Evolutionary conservation across 2,888 invertebrate genomes (phyloP).

Genomic region (Oligia strigilis): DNA sequence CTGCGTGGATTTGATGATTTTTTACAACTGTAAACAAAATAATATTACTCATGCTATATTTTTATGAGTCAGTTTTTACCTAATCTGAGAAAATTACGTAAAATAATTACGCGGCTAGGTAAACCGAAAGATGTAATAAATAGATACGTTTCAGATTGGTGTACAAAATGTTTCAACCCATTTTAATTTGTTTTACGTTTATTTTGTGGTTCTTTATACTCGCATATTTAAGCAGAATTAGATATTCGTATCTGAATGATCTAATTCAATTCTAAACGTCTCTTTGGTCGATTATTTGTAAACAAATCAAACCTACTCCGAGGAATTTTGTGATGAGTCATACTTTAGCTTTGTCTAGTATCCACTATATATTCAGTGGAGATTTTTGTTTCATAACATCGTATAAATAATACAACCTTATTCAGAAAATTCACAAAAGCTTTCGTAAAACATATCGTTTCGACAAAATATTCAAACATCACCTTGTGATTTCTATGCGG

Average conservation of each 20-base stretch:
- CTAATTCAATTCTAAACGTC: constrained; percentile 18
- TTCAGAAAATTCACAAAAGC: background rate
- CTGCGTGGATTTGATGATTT: constrained; percentile 43
- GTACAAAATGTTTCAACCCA: background rate
- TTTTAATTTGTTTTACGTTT: background rate
- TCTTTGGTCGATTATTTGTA: constrained; percentile 49
- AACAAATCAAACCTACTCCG: constrained; percentile 52
- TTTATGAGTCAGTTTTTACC: background rate
- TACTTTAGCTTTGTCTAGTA: constrained; percentile 31
- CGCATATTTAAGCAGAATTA: background rate
- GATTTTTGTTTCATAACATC: constrained; percentile 23
- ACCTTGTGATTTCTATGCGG: constrained; percentile 84
- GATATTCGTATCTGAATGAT: constrained; percentile 12
- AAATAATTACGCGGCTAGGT: background rate
- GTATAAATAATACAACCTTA: background rate
- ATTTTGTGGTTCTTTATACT: background rate
- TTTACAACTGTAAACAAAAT: constrained; percentile 64
- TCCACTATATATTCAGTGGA: constrained; percentile 1
- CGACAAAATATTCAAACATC: constrained; percentile 56
- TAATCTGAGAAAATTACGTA: constrained; percentile 14
- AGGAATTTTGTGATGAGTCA: constrained; percentile 57
- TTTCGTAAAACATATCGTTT: constrained; percentile 9
- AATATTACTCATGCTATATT: constrained; percentile 19
- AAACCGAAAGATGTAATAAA: constrained; percentile 24
- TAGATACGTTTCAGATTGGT: background rate